These are phyloP conservation scores for Trachymyrmex cornetzi DNA, from an alignment of 1,140 invertebrate species.

Conservation along the genomic window DNA sequence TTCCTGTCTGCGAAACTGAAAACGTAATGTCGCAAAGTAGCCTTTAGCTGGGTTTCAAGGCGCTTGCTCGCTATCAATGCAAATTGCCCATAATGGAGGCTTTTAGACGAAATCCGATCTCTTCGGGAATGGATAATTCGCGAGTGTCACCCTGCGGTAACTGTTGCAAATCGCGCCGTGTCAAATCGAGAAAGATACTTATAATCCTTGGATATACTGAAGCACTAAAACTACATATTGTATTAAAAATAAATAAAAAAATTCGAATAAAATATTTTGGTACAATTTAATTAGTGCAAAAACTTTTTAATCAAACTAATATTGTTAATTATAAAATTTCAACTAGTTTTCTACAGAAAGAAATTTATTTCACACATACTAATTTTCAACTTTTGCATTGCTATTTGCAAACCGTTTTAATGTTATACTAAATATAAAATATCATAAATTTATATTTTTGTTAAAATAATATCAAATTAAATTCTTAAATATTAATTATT, in stretches of 20 bases:
- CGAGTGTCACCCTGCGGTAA: conserved; percentile 73
- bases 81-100: conserved; percentile 86
- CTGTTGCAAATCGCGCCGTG: conserved; percentile 42
- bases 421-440: not conserved
- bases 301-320: not conserved
- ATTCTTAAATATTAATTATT: not conserved
- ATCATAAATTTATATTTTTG: not conserved
- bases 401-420: conserved; percentile 13
- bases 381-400: not conserved
- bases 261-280: not conserved
- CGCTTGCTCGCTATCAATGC: conserved; percentile 84
- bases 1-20: conserved; percentile 47
- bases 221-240: not conserved
- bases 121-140: conserved; percentile 79
- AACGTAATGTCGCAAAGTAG: conserved; percentile 80
- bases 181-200: conserved; percentile 20
- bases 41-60: conserved; percentile 82
- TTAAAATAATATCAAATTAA: not conserved
- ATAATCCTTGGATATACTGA: conserved; percentile 4
- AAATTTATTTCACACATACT: not conserved
- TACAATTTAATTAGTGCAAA: not conserved
- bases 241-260: not conserved
- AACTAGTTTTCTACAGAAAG: not conserved
- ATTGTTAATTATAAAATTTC: not conserved
- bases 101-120: conserved; percentile 85